A percentile compares a stretch with the other conserved stretches of the same genome.
These are phyloP conservation scores for Automeris io DNA, from an alignment of 2,888 invertebrate genomes.

Conservation along the genomic window DNA sequence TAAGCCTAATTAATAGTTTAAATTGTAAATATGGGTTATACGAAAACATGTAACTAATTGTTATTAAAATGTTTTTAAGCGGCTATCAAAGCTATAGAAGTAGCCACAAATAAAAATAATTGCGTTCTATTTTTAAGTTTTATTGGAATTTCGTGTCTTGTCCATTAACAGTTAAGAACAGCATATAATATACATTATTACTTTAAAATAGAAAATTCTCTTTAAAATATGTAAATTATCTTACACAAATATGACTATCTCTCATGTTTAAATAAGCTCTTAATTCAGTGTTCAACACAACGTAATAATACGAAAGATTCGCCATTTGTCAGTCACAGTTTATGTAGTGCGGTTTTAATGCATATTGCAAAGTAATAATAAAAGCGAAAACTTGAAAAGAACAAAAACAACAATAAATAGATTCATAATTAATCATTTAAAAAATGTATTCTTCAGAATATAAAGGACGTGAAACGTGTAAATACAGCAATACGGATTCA, in stretches of 20 bases:
- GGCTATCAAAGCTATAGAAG: no score
- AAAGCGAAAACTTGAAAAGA: neutral
- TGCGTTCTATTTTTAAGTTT: no score
- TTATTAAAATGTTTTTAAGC: no score
- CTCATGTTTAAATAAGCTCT: slow-evolving; percentile 9
- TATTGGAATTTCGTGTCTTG: no score
- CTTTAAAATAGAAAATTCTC: neutral
- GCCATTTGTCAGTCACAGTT: slow-evolving; percentile 7
- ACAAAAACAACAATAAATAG: neutral
- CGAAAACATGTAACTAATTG: no score
- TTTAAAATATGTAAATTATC: slow-evolving; percentile 5
- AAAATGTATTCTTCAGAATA: neutral
- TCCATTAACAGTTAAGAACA: no score
- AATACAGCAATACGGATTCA: neutral
- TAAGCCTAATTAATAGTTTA: no score
- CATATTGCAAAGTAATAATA: neutral
- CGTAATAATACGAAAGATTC: slow-evolving; percentile 6
- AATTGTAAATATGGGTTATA: no score
- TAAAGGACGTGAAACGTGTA: neutral
- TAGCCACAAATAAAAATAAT: no score
- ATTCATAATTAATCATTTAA: no score
- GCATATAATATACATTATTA: no score
- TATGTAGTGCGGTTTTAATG: slow-evolving; percentile 2
- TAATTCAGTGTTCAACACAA: slow-evolving; percentile 5
- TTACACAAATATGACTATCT: slow-evolving; percentile 20